phyloP scores from a whole-genome alignment of 1,140 invertebrate genomes.

The Micrasema minimum region DNA sequence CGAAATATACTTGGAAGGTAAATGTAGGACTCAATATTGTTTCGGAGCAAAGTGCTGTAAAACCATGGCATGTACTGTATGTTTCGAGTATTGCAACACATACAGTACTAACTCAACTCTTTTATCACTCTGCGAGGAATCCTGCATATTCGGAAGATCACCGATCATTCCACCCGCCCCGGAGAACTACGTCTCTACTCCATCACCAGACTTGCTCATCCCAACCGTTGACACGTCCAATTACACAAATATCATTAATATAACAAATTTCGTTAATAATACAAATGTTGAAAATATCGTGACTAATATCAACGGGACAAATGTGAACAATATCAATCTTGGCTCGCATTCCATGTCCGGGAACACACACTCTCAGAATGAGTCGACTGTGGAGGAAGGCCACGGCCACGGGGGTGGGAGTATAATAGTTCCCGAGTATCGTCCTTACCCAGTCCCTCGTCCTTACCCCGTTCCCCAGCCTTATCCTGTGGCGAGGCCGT shows the following conservation, averaged over 20 bases:
- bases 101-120: neutral
- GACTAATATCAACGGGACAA: conserved; percentile 11
- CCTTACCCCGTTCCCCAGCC: conserved; percentile 12
- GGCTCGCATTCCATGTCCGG: neutral
- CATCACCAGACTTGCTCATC: neutral
- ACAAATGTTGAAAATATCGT: conserved; percentile 11
- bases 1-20: neutral
- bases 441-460: neutral
- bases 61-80: neutral
- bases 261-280: conserved; percentile 10
- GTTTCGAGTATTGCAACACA: neutral
- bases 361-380: neutral
- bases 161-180: neutral
- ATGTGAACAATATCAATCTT: conserved; percentile 15
- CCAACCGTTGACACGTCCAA: neutral
- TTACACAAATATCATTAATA: conserved; percentile 15
- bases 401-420: neutral
- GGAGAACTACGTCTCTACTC: neutral
- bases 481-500: neutral
- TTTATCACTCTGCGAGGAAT: neutral
- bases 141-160: neutral
- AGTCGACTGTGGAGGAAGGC: neutral
- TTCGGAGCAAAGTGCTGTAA: neutral
- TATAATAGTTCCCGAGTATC: conserved; percentile 3
- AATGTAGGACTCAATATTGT: neutral